A percentile compares a stretch with the other conserved stretches of the same genome.
These are phyloP conservation scores for Cuniculus paca DNA, from an alignment of 2,797 vertebrate species.

Conservation along the genomic window DNA sequence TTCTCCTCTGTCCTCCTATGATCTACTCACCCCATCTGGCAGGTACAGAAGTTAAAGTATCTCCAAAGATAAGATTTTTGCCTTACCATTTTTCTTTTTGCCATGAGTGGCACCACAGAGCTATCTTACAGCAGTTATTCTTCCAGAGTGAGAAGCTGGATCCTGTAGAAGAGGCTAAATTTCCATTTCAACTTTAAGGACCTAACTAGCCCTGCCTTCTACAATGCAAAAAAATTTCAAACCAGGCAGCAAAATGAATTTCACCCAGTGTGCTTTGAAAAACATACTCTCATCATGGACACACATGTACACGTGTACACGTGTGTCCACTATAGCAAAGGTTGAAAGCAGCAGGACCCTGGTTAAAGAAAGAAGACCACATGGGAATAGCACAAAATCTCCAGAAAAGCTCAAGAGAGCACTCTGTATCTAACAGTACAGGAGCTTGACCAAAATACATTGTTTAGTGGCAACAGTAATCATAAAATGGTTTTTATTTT, in stretches of 20 bases:
- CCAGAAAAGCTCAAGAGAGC: neutral
- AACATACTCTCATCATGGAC: rapidly evolving
- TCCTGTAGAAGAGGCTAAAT: neutral
- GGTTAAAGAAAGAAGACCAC: neutral
- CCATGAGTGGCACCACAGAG: neutral
- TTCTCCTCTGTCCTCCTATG: neutral
- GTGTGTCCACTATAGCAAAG: neutral
- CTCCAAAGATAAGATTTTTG: neutral
- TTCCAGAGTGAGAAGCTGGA: neutral
- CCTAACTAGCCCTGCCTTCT: neutral
- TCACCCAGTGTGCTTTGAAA: neutral
- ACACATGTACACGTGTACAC: neutral
- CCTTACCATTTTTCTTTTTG: neutral
- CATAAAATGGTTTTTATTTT: neutral
- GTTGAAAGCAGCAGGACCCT: neutral
- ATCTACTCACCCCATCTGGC: neutral
- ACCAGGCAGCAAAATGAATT: neutral
- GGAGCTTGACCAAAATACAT: neutral
- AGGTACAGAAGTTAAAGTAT: neutral
- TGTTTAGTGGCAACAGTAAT: neutral
- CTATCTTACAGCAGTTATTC: neutral
- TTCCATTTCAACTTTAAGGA: neutral
- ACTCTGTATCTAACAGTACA: neutral
- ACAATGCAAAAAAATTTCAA: neutral
- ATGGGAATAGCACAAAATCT: rapidly evolving